Conservation (phyloP, 1,140 invertebrate species). For the Diuraphis noxia region DNA sequence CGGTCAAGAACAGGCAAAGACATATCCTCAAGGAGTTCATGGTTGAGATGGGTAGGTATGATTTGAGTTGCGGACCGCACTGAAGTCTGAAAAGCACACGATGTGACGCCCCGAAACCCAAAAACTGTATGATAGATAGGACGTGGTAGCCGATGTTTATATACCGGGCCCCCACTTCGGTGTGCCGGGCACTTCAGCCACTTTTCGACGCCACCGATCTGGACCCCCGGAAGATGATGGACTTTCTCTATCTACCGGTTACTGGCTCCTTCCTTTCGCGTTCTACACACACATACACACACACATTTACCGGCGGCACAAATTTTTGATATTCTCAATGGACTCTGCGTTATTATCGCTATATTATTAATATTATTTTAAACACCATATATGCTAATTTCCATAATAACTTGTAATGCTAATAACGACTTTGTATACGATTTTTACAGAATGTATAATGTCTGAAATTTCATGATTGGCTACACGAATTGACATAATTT, state of each 20-base stretch:
- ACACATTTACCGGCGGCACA: neutral
- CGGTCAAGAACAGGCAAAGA: constrained; percentile 12
- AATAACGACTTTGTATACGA: neutral
- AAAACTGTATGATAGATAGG: constrained; percentile 38
- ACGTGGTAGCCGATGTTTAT: constrained; percentile 3
- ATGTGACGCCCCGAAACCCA: constrained; percentile 48
- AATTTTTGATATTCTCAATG: constrained; percentile 15
- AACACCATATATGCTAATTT: constrained; percentile 6
- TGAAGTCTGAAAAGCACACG: constrained; percentile 20
- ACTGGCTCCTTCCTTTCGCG: constrained; percentile 21
- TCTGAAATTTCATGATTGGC: neutral
- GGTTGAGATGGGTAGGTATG: neutral
- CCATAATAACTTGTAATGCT: neutral
- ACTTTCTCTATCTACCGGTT: constrained; percentile 49
- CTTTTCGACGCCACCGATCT: constrained; percentile 38
- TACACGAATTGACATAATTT: neutral
- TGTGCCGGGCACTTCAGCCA: neutral
- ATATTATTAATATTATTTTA: constrained; percentile 1
- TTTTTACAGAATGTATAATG: neutral
- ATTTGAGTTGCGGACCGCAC: neutral
- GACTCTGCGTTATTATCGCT: neutral
- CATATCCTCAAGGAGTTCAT: constrained; percentile 41
- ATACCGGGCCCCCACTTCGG: constrained; percentile 50
- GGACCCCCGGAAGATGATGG: constrained; percentile 50
- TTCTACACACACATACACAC: neutral